These are phyloP conservation scores for Sialia sialis DNA, from an alignment of 2,113 vertebrate species.

Conservation along the genomic window DNA sequence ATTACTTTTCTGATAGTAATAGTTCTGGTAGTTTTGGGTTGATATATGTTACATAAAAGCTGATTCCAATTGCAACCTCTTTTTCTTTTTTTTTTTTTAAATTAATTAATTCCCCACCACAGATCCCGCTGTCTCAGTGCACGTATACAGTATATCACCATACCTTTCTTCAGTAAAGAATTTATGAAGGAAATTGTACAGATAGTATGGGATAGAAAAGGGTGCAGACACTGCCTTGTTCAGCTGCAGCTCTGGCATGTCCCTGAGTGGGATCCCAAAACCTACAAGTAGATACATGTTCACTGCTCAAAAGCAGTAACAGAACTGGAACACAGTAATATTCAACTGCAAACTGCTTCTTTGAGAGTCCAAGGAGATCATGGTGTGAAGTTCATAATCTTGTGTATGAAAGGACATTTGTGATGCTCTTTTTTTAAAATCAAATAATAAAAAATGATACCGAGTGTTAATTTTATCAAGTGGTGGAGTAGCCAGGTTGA, in stretches of 20 bases:
- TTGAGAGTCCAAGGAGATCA: neutral
- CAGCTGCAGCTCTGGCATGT: neutral
- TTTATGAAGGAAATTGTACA: neutral
- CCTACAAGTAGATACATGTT: neutral
- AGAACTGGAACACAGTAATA: neutral
- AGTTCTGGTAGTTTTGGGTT: neutral
- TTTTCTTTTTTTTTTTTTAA: neutral
- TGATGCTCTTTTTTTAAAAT: neutral
- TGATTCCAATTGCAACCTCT: neutral
- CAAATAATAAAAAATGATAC: neutral
- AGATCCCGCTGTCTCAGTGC: neutral
- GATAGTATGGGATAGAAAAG: neutral
- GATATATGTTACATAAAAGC: neutral
- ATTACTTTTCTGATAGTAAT: neutral
- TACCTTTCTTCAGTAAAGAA: neutral
- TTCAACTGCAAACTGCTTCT: neutral
- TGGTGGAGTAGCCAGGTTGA: slow-evolving; percentile 38
- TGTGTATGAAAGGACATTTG: neutral
- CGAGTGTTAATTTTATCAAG: slow-evolving; percentile 9
- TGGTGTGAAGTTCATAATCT: neutral
- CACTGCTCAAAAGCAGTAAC: neutral
- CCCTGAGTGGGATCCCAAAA: neutral
- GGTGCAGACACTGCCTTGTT: neutral
- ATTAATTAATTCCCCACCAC: neutral
- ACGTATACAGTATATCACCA: neutral